Evolutionary conservation across 2,888 invertebrate genomes (phyloP), one percentile per base, ranked within the genome.

Genomic region (Boloria selene): DNA sequence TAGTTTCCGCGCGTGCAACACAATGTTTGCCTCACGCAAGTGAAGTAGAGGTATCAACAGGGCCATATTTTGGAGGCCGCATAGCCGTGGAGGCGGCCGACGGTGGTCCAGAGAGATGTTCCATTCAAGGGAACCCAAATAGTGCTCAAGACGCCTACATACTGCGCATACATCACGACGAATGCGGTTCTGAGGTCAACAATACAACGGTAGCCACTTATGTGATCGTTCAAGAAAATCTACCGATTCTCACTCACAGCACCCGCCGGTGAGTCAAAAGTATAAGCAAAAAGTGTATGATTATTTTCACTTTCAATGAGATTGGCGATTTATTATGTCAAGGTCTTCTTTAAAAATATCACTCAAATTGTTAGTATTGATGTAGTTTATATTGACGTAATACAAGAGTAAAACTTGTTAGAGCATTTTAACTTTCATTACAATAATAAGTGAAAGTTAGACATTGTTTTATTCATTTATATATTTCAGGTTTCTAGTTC

Each of bases 21-120:
- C 95, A 95, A 81, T 97, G 97, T 76, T 84, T 96, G 67, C 96
- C 96, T 0, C 95, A 96, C 74, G 95, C 95, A 49, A 96, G 96
- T 59, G 96, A 96, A 81, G 96, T 97, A 59, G 95, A 96, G 83
- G 96, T 97, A 6, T 95, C 96, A 14, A 97, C 96, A 0, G 97
- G 97, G 0, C 97, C 96, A 0, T 94, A 94, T 79, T 97, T 97
- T 81, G 96, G 95, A 0, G 96, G 96, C 2, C 93, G 96, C 68
- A 96, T 97, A 68, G 95, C 95, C 0, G 95, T 95, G 2, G 95
- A 95, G 80, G 94, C 95, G 0, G 93, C 94, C 0, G 95, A 95
- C 78, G 95, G 95, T 0, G 95, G 95, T 3, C 88, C 92, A 3
- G 94, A 94, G 75, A 92, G 95, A 47, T 96, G 97, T 78, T 94